These are phyloP conservation scores for Idris sp. DNA, from an alignment of 1,140 invertebrate genomes.

Conservation along the genomic window DNA sequence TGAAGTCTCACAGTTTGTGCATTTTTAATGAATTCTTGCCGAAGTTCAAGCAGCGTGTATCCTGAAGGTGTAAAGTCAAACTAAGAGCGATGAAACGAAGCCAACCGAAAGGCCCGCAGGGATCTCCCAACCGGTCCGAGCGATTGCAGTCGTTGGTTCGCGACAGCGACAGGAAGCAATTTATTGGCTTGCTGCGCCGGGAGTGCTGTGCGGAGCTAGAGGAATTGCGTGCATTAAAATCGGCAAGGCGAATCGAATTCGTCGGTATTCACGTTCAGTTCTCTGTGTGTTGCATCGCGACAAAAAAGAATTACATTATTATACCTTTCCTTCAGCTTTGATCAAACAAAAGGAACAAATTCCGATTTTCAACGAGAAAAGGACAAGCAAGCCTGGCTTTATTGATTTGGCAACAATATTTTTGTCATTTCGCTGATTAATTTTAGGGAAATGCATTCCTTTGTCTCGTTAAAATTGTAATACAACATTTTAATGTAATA, in stretches of 20 bases:
- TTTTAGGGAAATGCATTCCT: no score
- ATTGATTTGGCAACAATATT: constrained; percentile 53
- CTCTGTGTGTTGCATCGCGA: constrained; percentile 48
- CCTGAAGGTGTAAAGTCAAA: constrained; percentile 63
- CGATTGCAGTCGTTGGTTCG: constrained; percentile 64
- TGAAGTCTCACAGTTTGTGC: constrained; percentile 47
- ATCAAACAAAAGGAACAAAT: constrained; percentile 57
- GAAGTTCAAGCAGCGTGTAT: constrained; percentile 47
- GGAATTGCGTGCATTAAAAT: constrained; percentile 68
- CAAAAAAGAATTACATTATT: constrained; percentile 59
- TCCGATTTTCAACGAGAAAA: constrained; percentile 50
- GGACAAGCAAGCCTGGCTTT: constrained; percentile 33
- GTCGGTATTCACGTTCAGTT: constrained; percentile 60
- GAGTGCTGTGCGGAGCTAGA: constrained; percentile 64
- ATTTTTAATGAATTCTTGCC: constrained; percentile 62
- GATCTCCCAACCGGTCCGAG: constrained; percentile 65
- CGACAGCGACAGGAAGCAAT: constrained; percentile 71
- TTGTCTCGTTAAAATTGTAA: constrained; percentile 10
- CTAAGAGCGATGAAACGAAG: constrained; percentile 64
- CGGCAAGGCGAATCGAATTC: constrained; percentile 66
- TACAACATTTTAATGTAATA: no score
- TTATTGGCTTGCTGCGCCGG: constrained; percentile 69
- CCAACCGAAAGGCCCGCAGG: constrained; percentile 62
- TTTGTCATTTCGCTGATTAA: constrained; percentile 44
- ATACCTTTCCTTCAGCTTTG: constrained; percentile 50